These are phyloP conservation scores for Spodoptera frugiperda DNA, from an alignment of 1,140 invertebrate species.

Conservation along the genomic window DNA sequence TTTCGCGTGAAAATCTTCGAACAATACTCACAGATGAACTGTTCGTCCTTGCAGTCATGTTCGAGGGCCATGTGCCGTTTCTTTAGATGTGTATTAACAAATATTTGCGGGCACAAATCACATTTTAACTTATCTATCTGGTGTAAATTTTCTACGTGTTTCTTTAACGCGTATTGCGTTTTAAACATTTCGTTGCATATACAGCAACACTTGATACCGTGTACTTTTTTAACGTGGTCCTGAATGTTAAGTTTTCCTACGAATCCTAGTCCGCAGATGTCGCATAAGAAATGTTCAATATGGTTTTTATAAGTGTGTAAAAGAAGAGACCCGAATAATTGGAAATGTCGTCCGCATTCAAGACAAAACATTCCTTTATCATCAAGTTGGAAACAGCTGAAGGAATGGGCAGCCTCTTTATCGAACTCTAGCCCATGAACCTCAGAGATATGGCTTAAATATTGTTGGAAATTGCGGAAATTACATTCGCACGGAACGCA, in stretches of 20 bases:
- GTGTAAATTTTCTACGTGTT: constrained; percentile 44
- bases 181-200: constrained; percentile 41
- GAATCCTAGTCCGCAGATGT: constrained; percentile 53
- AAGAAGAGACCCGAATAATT: constrained; percentile 51
- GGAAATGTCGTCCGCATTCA: constrained; percentile 52
- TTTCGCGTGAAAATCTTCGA: constrained; percentile 43
- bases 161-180: constrained; percentile 36
- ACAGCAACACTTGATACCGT: constrained; percentile 35
- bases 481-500: constrained; percentile 50
- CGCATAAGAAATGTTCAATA: constrained; percentile 47
- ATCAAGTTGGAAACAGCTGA: constrained; percentile 45
- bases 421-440: constrained; percentile 49
- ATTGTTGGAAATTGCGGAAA: constrained; percentile 43
- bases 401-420: constrained; percentile 5
- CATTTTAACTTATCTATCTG: constrained; percentile 47
- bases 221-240: constrained; percentile 6
- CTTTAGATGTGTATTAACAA: constrained; percentile 48
- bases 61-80: constrained; percentile 46
- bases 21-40: constrained; percentile 49
- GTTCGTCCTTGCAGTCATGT: constrained; percentile 48
- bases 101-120: constrained; percentile 42
- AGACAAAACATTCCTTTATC: constrained; percentile 53
- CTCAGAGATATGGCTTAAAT: constrained; percentile 33
- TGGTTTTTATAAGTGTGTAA: constrained; percentile 54
- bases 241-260: constrained; percentile 21